Evolutionary conservation across 37 sponge, comb jelly and placozoan genomes (phyloP).

Genomic region (Sycon ciliatum): DNA sequence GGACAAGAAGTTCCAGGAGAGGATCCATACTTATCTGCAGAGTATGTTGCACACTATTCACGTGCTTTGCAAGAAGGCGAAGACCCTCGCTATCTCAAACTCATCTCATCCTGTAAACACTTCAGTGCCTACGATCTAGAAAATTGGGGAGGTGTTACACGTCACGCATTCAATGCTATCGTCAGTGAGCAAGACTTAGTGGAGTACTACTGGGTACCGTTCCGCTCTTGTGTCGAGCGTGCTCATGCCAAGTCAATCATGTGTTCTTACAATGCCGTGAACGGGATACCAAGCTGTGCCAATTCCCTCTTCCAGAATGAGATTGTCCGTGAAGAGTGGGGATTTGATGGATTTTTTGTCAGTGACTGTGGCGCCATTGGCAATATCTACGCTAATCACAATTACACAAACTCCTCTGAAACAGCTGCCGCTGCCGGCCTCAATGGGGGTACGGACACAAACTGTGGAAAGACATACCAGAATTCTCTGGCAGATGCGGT

Average conservation of each 20-base stretch:
- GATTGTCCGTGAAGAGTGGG: neutral
- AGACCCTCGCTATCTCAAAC: neutral
- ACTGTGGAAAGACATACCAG: neutral
- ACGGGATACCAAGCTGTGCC: conserved; percentile 2
- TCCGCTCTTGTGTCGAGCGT: neutral
- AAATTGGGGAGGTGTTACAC: neutral
- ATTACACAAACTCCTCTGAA: neutral
- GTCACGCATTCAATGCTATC: conserved; percentile 40
- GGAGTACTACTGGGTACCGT: neutral
- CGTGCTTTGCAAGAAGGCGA: neutral
- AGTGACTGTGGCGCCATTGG: neutral
- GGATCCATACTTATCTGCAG: neutral
- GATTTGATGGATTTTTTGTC: neutral
- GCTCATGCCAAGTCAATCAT: neutral
- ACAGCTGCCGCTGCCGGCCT: neutral
- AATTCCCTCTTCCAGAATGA: neutral
- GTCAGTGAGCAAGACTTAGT: conserved; percentile 47
- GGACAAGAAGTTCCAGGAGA: conserved; percentile 15
- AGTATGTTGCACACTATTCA: neutral
- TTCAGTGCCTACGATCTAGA: conserved; percentile 1
- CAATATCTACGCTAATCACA: neutral
- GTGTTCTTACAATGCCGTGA: conserved; percentile 13
- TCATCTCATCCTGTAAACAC: neutral
- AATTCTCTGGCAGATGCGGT: neutral
- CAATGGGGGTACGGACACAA: neutral